Conservation (phyloP, 2,888 invertebrate species). For the Conus canariensis region DNA sequence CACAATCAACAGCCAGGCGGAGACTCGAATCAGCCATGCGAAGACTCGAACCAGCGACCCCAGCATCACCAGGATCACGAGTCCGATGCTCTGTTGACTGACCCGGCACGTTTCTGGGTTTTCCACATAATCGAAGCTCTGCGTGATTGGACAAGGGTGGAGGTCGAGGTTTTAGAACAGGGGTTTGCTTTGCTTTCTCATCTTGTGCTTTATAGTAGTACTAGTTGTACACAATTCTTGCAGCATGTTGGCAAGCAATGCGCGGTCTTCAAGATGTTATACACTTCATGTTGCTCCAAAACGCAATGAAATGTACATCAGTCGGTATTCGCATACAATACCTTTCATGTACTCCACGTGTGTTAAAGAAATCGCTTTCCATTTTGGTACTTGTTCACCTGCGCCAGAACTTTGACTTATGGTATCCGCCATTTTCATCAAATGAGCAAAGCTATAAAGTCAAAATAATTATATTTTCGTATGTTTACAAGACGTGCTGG, state of each 20-base stretch:
- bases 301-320: background rate
- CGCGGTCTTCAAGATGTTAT: background rate
- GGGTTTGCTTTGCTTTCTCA: too few species aligned
- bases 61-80: too few species aligned
- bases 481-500: background rate
- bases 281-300: background rate
- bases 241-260: background rate
- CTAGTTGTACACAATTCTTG: too few species aligned
- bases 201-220: too few species aligned
- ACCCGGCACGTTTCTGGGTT: too few species aligned
- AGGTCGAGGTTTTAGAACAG: too few species aligned
- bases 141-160: too few species aligned
- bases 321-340: background rate
- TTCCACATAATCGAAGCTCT: too few species aligned
- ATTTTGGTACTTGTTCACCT: background rate
- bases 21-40: too few species aligned
- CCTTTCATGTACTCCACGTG: slow-evolving; percentile 8
- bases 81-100: too few species aligned
- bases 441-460: background rate
- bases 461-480: background rate
- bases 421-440: slow-evolving; percentile 3
- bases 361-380: slow-evolving; percentile 20
- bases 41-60: too few species aligned
- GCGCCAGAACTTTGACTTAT: slow-evolving; percentile 3
- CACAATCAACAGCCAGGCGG: too few species aligned